Evolutionary conservation across 2,113 vertebrate species (phyloP).

Genomic region (Natator depressus): DNA sequence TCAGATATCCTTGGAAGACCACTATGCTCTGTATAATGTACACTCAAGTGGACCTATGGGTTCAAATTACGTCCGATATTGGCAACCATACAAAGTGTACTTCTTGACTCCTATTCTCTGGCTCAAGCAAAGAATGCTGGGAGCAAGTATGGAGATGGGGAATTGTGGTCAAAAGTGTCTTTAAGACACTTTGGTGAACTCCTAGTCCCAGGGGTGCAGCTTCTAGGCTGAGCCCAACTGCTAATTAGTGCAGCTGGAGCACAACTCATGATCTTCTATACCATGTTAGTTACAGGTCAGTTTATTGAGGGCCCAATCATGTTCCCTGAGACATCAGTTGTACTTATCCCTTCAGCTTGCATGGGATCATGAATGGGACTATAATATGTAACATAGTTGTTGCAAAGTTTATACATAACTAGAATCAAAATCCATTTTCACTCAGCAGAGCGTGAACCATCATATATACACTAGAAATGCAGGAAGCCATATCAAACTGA

Average conservation of each 20-base stretch:
- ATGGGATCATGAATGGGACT: neutral
- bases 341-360: neutral
- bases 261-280: neutral
- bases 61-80: neutral
- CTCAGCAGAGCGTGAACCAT: neutral
- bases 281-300: neutral
- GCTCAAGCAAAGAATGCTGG: neutral
- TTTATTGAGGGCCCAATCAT: neutral
- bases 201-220: rapidly evolving
- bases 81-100: neutral
- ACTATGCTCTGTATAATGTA: rapidly evolving
- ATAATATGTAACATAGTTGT: neutral
- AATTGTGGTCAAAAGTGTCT: neutral
- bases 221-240: neutral
- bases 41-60: neutral
- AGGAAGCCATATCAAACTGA: neutral
- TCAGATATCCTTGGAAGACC: neutral
- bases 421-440: neutral
- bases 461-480: neutral
- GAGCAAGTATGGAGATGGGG: neutral
- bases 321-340: neutral
- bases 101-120: neutral
- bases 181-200: neutral
- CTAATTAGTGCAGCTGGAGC: neutral
- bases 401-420: neutral